A percentile compares a stretch with the other conserved stretches of the same genome.
Conservation (phyloP, 2,113 vertebrate species). For the Eulacestoma nigropectus region DNA sequence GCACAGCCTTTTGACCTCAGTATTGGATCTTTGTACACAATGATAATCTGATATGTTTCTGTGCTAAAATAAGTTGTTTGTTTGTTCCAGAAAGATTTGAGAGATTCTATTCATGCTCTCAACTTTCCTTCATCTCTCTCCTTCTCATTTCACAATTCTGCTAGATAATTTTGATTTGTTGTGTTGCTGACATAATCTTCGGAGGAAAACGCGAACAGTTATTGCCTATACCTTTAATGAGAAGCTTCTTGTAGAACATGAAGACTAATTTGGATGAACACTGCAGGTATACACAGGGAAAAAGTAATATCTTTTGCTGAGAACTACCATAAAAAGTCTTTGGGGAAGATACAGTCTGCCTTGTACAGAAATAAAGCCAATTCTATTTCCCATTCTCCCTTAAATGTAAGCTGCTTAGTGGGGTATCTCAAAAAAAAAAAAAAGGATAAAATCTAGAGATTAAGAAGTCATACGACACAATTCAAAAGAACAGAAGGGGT, state of each 20-base stretch:
- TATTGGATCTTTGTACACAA: not conserved
- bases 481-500: slow-evolving; percentile 27
- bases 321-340: slow-evolving; percentile 12
- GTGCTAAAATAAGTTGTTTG: not conserved
- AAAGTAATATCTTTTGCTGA: slow-evolving; percentile 1
- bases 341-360: slow-evolving; percentile 22
- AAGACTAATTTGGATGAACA: slow-evolving; percentile 3
- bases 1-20: not conserved
- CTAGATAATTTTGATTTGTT: not conserved
- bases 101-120: not conserved
- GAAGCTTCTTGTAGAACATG: not conserved
- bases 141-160: not conserved
- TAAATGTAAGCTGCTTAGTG: slow-evolving; percentile 20
- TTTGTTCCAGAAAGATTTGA: not conserved
- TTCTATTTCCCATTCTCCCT: not conserved
- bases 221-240: slow-evolving; percentile 15
- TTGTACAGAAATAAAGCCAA: slow-evolving; percentile 5
- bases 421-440: not conserved
- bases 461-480: slow-evolving; percentile 9
- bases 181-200: not conserved
- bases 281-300: slow-evolving; percentile 8
- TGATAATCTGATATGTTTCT: not conserved
- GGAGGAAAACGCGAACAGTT: not conserved
- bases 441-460: not conserved
- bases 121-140: not conserved